These are phyloP conservation scores for Aplysina aerophoba DNA, from an alignment of 37 sponge, comb jelly and placozoan genomes.

Conservation along the genomic window DNA sequence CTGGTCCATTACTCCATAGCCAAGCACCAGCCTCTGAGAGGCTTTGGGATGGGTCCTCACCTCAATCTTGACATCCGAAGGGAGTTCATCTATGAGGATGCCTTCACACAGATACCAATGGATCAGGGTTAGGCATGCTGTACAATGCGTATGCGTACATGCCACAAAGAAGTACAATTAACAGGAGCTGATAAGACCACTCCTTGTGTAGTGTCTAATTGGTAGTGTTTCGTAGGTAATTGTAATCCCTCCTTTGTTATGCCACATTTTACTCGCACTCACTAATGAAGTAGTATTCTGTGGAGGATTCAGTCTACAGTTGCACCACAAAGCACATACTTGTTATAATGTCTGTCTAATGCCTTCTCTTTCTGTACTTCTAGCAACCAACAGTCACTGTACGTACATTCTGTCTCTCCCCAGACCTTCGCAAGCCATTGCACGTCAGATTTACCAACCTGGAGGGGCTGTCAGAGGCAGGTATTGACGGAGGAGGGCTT, in stretches of 20 bases:
- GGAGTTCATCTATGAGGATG: constrained; percentile 90
- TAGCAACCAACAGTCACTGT: too few relatives aligned
- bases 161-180: too few relatives aligned
- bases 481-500: constrained; percentile 96
- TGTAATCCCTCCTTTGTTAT: too few relatives aligned
- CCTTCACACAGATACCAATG: constrained; percentile 74
- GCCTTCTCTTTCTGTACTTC: too few relatives aligned
- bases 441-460: constrained; percentile 76
- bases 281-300: too few relatives aligned
- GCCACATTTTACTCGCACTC: too few relatives aligned
- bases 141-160: not conserved
- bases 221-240: too few relatives aligned
- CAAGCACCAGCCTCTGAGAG: constrained; percentile 49
- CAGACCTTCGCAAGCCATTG: constrained; percentile 59
- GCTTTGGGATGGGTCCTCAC: constrained; percentile 54
- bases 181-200: not conserved
- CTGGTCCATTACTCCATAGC: constrained; percentile 29
- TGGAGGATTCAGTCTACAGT: too few relatives aligned
- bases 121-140: constrained; percentile 35
- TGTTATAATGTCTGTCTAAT: too few relatives aligned
- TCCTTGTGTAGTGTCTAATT: too few relatives aligned
- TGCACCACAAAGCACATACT: too few relatives aligned
- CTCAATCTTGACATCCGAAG: constrained; percentile 60
- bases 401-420: not conserved
- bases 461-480: constrained; percentile 94